Conservation (phyloP, 1,140 invertebrate genomes). For the Megathymus violae region DNA sequence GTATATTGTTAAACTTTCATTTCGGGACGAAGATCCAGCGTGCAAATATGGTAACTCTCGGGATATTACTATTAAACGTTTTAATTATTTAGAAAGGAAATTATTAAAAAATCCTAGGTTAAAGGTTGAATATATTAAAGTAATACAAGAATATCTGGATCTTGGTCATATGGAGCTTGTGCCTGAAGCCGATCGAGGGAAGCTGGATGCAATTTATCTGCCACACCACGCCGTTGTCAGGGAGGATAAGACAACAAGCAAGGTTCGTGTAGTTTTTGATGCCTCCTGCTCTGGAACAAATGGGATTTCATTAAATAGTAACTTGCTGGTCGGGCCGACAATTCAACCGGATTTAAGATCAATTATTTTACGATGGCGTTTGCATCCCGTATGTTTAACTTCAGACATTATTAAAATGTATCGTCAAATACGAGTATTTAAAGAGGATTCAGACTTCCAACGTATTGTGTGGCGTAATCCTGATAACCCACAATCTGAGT, state of each 20-base stretch:
- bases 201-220: conserved; percentile 21
- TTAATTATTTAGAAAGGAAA: conserved; percentile 21
- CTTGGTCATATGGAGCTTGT: conserved; percentile 33
- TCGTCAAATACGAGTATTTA: conserved; percentile 12
- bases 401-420: conserved; percentile 29
- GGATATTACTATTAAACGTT: conserved; percentile 15
- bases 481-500: conserved; percentile 9
- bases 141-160: conserved; percentile 35
- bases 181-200: conserved; percentile 6
- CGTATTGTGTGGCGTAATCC: conserved; percentile 50
- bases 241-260: conserved; percentile 29
- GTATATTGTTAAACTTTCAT: conserved; percentile 34
- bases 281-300: conserved; percentile 21
- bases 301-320: conserved; percentile 19
- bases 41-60: conserved; percentile 22
- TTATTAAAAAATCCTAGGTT: conserved; percentile 17
- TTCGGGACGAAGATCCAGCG: conserved; percentile 24
- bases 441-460: conserved; percentile 49
- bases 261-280: conserved; percentile 33
- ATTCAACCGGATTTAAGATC: conserved; percentile 25
- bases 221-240: conserved; percentile 31
- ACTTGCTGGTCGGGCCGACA: conserved; percentile 24
- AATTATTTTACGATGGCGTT: conserved; percentile 13
- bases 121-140: conserved; percentile 28
- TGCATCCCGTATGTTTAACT: conserved; percentile 13